Evolutionary conservation across 2,113 vertebrate genomes (phyloP), one percentile per base, ranked within the genome.

Genomic region (Sitta europaea): DNA sequence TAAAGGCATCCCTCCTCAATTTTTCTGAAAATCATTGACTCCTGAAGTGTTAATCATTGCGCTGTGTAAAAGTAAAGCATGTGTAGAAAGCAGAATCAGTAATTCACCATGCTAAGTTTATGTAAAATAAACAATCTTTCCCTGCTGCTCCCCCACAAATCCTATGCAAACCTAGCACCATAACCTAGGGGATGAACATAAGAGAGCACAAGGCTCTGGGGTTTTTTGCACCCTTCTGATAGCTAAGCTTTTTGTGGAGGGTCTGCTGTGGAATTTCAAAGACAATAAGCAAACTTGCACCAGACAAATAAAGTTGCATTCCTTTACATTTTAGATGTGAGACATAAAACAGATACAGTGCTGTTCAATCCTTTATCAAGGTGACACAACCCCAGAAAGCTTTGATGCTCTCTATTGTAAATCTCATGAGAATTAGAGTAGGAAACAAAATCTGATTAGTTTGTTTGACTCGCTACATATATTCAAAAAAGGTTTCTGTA

Each of bases 361-460:
- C 58, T 10, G 14, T 85, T 91, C 92, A 91, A 88, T 80, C 83
- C 89, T 90, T 95, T 94, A 89, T 88, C 93, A 88, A 86, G 85
- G 96, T 93, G 96, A 92, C 79, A 89, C 5, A 96, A 80, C 38
- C 80, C 72, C 63, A 66, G 50, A 94, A 94, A 59, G 65, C 97
- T 98, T 97, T 97, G 87, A 97, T 97, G 95, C 83, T 90, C 29
- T 78, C 96, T 95, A 65, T 70, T 87, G 77, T 89, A 86, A 96
- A 89, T 71, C 96, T 92, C 97, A 61, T 45, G 97, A 96, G 97
- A 94, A 97, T 94, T 71, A 74, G 45, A 70, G 31, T 73, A 90
- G 80, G 91, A 95, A 90, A 97, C 71, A 96, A 95, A 98, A 97
- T 96, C 95, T 94, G 90, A 94, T 97, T 97, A 97, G 97, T 98